Percentiles rank a stretch among this genome's conserved stretches.
Evolutionary conservation across 2,113 vertebrate genomes (phyloP).

Genomic region (Melanerpes formicivorus): DNA sequence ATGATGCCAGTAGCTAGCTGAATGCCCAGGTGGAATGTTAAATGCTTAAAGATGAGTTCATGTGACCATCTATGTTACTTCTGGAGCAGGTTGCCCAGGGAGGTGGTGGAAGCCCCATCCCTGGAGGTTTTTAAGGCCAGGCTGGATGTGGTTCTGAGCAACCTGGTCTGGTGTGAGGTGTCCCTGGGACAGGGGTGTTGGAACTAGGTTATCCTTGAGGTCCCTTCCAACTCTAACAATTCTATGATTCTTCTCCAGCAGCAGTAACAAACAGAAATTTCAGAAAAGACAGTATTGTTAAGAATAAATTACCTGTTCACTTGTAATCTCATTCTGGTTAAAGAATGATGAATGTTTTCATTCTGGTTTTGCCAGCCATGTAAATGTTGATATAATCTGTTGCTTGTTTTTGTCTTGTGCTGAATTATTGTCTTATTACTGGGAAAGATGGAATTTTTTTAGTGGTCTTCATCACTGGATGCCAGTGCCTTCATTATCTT

Average conservation of each 20-base stretch:
- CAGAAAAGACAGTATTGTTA: not conserved
- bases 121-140: too few species aligned
- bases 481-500: not conserved
- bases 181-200: too few species aligned
- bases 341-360: not conserved
- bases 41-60: not conserved
- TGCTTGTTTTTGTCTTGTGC: not conserved
- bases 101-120: too few species aligned
- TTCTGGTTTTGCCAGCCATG: not conserved
- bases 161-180: too few species aligned
- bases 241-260: not conserved
- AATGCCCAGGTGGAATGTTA: not conserved
- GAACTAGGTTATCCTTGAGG: too few species aligned
- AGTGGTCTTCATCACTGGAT: not conserved
- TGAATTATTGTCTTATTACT: not conserved
- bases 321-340: not conserved
- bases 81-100: too few species aligned
- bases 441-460: not conserved
- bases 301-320: not conserved
- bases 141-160: too few species aligned
- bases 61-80: not conserved
- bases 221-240: too few species aligned
- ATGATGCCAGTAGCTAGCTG: not conserved
- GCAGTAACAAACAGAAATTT: not conserved
- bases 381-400: not conserved